phyloP scores from a whole-genome alignment of 2,888 invertebrate species.

The Nasonovia ribisnigri region DNA sequence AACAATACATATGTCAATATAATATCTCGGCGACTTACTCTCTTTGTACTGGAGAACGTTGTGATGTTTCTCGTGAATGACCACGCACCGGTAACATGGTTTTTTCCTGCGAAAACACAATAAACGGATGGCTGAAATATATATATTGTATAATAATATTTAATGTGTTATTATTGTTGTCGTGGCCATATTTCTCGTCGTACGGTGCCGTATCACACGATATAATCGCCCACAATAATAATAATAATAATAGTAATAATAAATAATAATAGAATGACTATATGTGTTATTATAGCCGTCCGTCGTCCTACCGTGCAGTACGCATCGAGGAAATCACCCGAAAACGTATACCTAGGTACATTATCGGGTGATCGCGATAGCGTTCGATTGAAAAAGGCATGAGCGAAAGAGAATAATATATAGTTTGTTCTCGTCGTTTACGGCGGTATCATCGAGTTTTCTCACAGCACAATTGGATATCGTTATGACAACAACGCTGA shows the following conservation, averaged over 20 bases:
- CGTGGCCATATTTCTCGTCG: not conserved
- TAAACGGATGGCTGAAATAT: not conserved
- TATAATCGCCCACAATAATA: not conserved
- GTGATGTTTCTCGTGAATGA: constrained; percentile 94
- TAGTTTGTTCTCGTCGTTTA: not conserved
- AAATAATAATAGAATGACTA: not conserved
- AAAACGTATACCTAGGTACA: not conserved
- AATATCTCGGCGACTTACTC: constrained; percentile 80
- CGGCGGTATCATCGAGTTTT: not conserved
- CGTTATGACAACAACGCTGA: no score
- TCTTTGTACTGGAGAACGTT: constrained; percentile 97
- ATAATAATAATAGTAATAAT: not conserved
- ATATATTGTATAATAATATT: not conserved
- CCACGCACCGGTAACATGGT: constrained; percentile 90
- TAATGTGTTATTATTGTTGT: not conserved
- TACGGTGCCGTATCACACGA: not conserved
- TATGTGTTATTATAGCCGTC: not conserved
- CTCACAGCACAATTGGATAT: no score
- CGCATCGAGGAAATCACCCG: not conserved
- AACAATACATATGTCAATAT: constrained; percentile 24
- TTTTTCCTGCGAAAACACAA: constrained; percentile 79
- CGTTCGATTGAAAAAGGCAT: not conserved
- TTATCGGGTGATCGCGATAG: not conserved
- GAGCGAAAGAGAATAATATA: not conserved
- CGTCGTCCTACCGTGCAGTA: not conserved